Percentiles rank a stretch among this genome's conserved stretches.
These are phyloP conservation scores for Acrossocheilus fasciatus DNA, from an alignment of 2,797 vertebrate genomes.

Conservation along the genomic window DNA sequence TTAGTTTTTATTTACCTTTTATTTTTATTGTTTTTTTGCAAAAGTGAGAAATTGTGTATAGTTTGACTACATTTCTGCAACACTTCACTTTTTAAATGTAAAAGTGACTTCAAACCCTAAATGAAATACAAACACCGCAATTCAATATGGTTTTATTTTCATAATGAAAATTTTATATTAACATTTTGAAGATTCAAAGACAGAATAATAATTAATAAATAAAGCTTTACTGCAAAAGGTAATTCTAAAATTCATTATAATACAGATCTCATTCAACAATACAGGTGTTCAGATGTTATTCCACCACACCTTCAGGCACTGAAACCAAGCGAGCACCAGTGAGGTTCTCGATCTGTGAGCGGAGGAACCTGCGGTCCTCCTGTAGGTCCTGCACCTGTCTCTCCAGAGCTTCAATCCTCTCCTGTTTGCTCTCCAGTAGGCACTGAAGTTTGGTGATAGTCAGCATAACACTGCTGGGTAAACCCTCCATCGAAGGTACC, in stretches of 20 bases:
- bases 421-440: constrained; percentile 78
- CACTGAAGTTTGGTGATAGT: constrained; percentile 70
- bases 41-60: not conserved
- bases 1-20: no score
- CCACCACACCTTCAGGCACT: constrained; percentile 72
- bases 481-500: constrained; percentile 63
- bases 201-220: not conserved
- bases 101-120: not conserved
- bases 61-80: no score
- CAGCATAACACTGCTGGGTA: constrained; percentile 71
- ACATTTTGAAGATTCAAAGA: not conserved
- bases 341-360: constrained; percentile 80
- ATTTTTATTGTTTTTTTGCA: not conserved
- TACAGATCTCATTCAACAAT: not conserved
- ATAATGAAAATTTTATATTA: not conserved
- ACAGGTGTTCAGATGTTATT: constrained; percentile 52
- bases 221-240: not conserved
- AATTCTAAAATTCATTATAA: not conserved
- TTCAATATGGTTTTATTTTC: not conserved
- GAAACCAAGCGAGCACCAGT: constrained; percentile 73
- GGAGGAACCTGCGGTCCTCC: constrained; percentile 81
- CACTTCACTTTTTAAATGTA: not conserved
- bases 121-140: not conserved
- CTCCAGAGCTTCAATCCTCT: constrained; percentile 79
- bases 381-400: constrained; percentile 80